Evolutionary conservation across 2,113 vertebrate genomes (phyloP), one percentile per base, ranked within the genome.

Genomic region (Oncorhynchus masou): DNA sequence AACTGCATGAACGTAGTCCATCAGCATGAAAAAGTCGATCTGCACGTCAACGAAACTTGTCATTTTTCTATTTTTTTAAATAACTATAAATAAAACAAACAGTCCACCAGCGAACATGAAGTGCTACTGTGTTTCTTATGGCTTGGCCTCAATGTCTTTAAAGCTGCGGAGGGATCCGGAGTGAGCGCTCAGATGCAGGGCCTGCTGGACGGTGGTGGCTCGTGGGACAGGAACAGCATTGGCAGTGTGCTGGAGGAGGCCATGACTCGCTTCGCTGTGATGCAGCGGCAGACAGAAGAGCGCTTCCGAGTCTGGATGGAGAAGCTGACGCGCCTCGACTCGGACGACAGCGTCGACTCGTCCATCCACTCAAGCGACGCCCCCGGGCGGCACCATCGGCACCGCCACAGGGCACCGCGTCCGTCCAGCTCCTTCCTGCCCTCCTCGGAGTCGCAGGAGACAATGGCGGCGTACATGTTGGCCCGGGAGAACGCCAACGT

Each of bases 121-220:
- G 79, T 92, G 85, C 89, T 73, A 89, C 88, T 93, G 84, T 91
- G 66, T 92, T 93, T 90, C 95, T 94, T 94, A 96, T 94, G 93
- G 95, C 92, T 94, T 96, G 95, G 95, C 94, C 95, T 96, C 95
- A 95, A 87, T 97, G 95, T 97, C 93, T 98, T 97, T 97, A 95
- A 97, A 97, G 95, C 94, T 93, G 92, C 94, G 92, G 94, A 90
- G 92, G 92, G 93, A 94, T 94, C 94, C 94, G 94, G 94, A 94
- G 87, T 88, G 68, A 91, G 92, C 88, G 93, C 93, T 91, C 93
- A 95, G 93, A 95, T 95, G 90, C 92, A 94, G 89, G 92, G 93
- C 93, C 94, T 97, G 92, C 93, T 97, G 93, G 94, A 95, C 90
- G 94, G 91, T 93, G 94, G 91, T 93, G 92, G 92, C 88, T 89